These are phyloP conservation scores for Pteropus rufus DNA, from an alignment of 2,797 vertebrate genomes.

Conservation along the genomic window DNA sequence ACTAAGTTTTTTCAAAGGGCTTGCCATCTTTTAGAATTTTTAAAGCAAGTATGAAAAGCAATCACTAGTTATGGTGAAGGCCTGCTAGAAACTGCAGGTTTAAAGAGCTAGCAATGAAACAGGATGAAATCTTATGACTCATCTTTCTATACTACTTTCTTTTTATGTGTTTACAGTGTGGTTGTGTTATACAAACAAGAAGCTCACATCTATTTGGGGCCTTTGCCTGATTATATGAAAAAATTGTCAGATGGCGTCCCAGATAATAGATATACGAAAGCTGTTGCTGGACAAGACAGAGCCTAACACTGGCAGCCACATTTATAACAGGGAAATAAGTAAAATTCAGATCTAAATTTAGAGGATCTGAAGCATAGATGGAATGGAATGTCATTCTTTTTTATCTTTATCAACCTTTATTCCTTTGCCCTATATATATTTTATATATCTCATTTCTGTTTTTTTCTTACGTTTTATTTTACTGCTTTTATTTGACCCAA, in stretches of 20 bases:
- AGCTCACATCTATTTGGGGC: background rate
- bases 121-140: background rate
- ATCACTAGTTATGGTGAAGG: background rate
- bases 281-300: background rate
- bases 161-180: background rate
- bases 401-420: background rate
- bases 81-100: background rate
- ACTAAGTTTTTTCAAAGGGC: background rate
- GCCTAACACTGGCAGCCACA: background rate
- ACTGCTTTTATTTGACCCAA: constrained; percentile 12
- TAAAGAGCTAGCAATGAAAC: background rate
- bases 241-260: background rate
- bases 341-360: constrained; percentile 40
- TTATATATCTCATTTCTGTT: background rate
- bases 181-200: background rate
- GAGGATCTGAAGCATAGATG: background rate
- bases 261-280: constrained; percentile 26
- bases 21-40: background rate
- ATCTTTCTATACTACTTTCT: background rate
- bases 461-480: background rate
- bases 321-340: constrained; percentile 20
- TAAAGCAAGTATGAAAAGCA: background rate
- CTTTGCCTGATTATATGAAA: background rate
- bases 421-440: background rate
- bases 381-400: background rate